Base-by-base conservation (phyloP, 2,888 invertebrate species). In the Oscheius sp. region DNA sequence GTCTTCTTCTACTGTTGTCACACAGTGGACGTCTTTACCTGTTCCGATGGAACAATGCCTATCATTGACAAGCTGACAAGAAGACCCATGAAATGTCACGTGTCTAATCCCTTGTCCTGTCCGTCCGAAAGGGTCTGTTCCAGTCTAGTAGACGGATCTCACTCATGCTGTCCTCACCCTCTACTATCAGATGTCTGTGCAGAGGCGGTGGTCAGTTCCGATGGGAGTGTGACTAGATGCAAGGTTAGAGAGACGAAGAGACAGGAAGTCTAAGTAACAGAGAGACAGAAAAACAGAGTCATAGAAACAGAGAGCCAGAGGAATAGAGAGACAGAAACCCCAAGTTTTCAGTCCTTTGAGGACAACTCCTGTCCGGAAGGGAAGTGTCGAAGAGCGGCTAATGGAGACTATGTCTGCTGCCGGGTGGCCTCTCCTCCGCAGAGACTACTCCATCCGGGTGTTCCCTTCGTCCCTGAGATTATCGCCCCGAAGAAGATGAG, bases 1-100 rank as follows among this genome's bases (percentile, higher is more conserved):
- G 78, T 80, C 3, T 79, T 79, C 76, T 85, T 82, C 72, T 84
- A 79, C 73, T 85, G 84, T 57, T 85, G 84, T 70, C 81, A 81
- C 62, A 77, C 81, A n/a, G 83, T 84, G 0, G 76, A 81, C 9
- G 79, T 85, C 2, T 84, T 81, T 76, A 76, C 80, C 3, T 85
- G 84, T 50, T 72, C 79, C 3, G 80, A 79, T 51, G 84, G 83
- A 0, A n/a, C 70, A 9, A 75, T 72, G 68, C 76, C 81, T 0
- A 63, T 79, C 35, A 55, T 76, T 9, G 81, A 82, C 42, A 74
- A 62, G 57, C 29, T 57, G 59, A 76, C 76, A 1, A 70, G 73
- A 9, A 58, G 65, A 53, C 76, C 74, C 3, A 63, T 70, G 63
- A 74, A 29, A 35, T 81, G 84, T 65, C 50, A 62, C 37, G 59